Conservation (phyloP, 2,888 invertebrate species). For the Agonopterix subpropinquella region DNA sequence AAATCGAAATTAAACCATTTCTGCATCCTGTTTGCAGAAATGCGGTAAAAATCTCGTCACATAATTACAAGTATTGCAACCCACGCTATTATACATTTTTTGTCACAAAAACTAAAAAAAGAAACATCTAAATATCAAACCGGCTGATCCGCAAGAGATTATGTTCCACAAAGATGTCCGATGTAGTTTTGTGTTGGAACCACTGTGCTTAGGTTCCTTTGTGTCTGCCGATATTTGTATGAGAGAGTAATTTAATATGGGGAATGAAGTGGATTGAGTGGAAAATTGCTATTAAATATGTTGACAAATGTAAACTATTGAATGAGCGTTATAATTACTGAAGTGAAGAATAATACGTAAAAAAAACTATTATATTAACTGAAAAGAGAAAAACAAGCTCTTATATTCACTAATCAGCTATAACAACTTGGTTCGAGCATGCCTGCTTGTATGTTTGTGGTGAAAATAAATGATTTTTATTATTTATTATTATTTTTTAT, state of each 20-base stretch:
- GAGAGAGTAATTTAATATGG: conserved; percentile 18
- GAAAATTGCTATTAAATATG: conserved; percentile 6
- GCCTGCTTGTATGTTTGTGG: no score
- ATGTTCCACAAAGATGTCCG: conserved; percentile 24
- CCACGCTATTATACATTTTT: conserved; percentile 13
- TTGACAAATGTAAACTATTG: neutral
- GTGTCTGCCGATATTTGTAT: conserved; percentile 15
- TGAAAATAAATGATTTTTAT: no score
- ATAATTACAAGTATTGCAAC: conserved; percentile 22
- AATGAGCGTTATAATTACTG: neutral
- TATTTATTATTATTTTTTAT: no score
- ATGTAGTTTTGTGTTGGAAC: neutral
- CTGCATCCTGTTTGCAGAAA: conserved; percentile 2
- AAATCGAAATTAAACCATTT: no score
- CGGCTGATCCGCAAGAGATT: conserved; percentile 30
- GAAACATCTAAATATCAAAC: conserved; percentile 30
- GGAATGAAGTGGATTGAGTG: conserved; percentile 15
- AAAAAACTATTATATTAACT: no score
- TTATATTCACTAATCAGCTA: no score
- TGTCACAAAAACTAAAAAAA: conserved; percentile 12
- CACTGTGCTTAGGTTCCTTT: conserved; percentile 10
- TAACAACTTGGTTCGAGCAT: no score
- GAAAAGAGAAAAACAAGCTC: no score
- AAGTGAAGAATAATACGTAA: no score
- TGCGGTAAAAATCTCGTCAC: conserved; percentile 15